Percentiles rank a stretch among this genome's conserved stretches.
phyloP scores from a whole-genome alignment of 2,888 invertebrate species.

The Brachynemurus nebulosus region DNA sequence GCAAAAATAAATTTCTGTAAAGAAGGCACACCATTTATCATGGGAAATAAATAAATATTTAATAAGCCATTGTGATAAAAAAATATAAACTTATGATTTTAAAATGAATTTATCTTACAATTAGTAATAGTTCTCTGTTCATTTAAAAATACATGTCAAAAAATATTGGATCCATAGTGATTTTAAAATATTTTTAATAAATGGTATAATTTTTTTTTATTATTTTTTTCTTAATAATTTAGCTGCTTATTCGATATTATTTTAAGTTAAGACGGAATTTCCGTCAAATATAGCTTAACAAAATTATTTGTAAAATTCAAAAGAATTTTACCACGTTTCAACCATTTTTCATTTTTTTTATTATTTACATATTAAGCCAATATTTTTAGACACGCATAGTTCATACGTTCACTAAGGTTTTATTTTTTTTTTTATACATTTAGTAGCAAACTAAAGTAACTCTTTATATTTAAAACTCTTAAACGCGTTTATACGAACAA shows the following conservation, averaged over 20 bases:
- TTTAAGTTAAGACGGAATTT: no score
- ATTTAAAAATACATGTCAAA: neutral
- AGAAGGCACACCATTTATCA: neutral
- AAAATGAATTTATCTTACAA: neutral
- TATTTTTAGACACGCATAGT: neutral
- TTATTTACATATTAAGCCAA: neutral
- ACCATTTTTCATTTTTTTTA: neutral
- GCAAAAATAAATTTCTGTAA: conserved; percentile 1
- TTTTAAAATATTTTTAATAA: conserved; percentile 2
- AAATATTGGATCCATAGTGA: conserved; percentile 2
- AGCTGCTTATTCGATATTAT: no score
- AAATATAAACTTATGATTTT: no score
- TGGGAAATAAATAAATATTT: no score
- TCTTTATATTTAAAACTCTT: no score
- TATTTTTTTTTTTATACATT: neutral
- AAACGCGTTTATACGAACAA: neutral
- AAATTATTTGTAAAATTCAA: no score
- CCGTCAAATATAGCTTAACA: no score
- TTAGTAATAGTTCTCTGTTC: conserved; percentile 1
- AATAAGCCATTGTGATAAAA: no score
- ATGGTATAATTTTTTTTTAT: no score
- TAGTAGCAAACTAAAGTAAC: no score
- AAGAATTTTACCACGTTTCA: neutral
- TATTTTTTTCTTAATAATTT: no score
- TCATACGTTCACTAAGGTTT: no score